A percentile compares a stretch with the other conserved stretches of the same genome.
Evolutionary conservation across 2,113 vertebrate genomes (phyloP).

Genomic region (Arothron firmamentum): DNA sequence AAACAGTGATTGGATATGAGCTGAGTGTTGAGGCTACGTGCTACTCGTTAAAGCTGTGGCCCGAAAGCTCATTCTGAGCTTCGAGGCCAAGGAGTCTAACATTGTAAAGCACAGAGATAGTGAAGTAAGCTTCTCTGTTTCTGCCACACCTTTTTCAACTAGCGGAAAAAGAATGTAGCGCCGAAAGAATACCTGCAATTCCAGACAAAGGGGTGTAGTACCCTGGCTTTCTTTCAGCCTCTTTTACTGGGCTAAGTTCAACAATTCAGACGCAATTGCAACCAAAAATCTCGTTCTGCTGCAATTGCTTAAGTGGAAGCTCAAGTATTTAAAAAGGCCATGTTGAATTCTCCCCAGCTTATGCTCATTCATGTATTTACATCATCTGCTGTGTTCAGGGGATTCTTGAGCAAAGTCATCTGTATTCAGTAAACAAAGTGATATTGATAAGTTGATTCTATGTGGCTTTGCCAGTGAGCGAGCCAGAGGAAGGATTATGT

Average conservation of each 20-base stretch:
- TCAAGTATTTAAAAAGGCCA: constrained; percentile 53
- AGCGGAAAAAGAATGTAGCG: constrained; percentile 27
- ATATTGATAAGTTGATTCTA: constrained; percentile 65
- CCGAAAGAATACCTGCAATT: constrained; percentile 46
- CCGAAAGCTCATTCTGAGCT: constrained; percentile 57
- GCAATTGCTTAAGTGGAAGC: constrained; percentile 55
- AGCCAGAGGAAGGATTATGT: constrained; percentile 63
- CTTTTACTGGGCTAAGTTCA: constrained; percentile 27
- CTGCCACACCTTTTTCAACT: constrained; percentile 14
- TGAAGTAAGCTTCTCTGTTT: constrained; percentile 12
- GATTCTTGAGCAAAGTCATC: constrained; percentile 62
- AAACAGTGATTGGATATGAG: too few species aligned
- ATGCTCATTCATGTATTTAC: constrained; percentile 39
- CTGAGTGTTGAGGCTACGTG: constrained; percentile 12
- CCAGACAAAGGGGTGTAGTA: constrained; percentile 36
- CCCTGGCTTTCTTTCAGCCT: constrained; percentile 26
- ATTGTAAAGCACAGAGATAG: constrained; percentile 18
- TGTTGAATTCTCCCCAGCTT: constrained; percentile 50
- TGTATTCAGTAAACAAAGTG: constrained; percentile 64
- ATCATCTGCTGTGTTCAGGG: constrained; percentile 31
- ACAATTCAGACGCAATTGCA: constrained; percentile 49
- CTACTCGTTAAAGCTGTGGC: constrained; percentile 51
- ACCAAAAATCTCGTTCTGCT: constrained; percentile 48
- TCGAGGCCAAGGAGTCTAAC: constrained; percentile 35
- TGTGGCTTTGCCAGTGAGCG: constrained; percentile 62